Percentiles rank a stretch among this genome's conserved stretches.
These are phyloP conservation scores for Bucorvus abyssinicus DNA, from an alignment of 2,797 vertebrate species.

Conservation along the genomic window DNA sequence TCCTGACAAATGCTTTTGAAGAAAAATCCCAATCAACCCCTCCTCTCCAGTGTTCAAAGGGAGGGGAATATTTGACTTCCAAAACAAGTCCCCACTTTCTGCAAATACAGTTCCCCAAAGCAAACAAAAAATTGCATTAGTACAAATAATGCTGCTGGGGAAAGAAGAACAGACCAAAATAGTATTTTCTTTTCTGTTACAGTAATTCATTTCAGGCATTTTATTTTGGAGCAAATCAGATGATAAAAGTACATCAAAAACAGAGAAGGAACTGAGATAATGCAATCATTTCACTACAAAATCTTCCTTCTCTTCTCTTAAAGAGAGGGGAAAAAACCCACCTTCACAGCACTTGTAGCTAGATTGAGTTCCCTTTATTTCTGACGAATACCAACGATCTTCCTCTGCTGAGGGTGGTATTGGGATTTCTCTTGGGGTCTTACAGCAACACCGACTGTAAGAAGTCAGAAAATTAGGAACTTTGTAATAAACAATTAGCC, in stretches of 20 bases:
- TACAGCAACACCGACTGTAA: neutral
- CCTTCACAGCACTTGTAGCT: neutral
- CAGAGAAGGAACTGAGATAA: neutral
- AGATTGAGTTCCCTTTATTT: neutral
- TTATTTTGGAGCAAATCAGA: neutral
- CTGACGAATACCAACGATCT: neutral
- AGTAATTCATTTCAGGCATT: neutral
- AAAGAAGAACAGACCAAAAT: neutral
- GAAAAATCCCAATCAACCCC: neutral
- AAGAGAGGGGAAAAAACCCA: neutral
- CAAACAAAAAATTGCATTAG: neutral
- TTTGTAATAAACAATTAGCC: neutral
- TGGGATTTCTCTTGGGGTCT: neutral
- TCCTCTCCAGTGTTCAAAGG: neutral
- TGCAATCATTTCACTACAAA: neutral
- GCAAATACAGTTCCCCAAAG: neutral
- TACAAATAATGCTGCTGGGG: neutral
- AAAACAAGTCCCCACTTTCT: neutral
- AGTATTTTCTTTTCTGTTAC: neutral
- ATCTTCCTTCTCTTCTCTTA: neutral
- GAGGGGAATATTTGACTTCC: neutral
- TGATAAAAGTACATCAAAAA: neutral
- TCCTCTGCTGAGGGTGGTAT: neutral
- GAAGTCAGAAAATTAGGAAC: neutral
- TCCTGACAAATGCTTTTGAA: neutral